Evolutionary conservation across 2,797 vertebrate genomes (phyloP).

Genomic region (Hybognathus amarus): DNA sequence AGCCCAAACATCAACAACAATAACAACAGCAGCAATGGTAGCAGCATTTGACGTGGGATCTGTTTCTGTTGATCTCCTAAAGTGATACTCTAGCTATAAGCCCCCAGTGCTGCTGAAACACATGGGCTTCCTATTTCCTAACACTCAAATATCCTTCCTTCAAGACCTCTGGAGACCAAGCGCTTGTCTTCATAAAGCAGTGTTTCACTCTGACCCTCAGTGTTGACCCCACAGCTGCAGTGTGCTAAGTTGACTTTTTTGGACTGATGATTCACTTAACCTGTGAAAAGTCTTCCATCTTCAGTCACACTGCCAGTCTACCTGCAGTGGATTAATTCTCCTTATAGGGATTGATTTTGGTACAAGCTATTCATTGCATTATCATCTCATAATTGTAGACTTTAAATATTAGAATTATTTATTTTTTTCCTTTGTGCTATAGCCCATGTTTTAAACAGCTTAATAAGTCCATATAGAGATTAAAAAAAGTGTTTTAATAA

Average conservation of each 20-base stretch:
- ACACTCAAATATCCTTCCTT: conserved; percentile 15
- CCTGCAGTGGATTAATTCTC: conserved; percentile 38
- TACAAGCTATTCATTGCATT: conserved; percentile 58
- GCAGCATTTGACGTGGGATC: conserved; percentile 82
- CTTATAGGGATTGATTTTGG: conserved; percentile 27
- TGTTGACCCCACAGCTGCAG: conserved; percentile 49
- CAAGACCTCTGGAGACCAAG: conserved; percentile 4
- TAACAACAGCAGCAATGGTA: conserved; percentile 65
- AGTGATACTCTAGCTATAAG: conserved; percentile 53
- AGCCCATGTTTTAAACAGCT: conserved; percentile 64
- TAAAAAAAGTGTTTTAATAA: conserved; percentile 28
- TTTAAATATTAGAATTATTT: conserved; percentile 77
- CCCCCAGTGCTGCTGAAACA: conserved; percentile 56
- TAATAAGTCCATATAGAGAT: conserved; percentile 59
- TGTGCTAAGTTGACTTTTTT: conserved; percentile 35
- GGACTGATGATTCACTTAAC: conserved; percentile 31
- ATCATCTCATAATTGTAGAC: conserved; percentile 53
- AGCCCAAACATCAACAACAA: conserved; percentile 77
- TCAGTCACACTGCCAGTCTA: conserved; percentile 37
- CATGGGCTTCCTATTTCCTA: not conserved
- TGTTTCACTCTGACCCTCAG: conserved; percentile 32
- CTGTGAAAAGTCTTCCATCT: conserved; percentile 48
- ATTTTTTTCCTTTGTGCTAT: conserved; percentile 67
- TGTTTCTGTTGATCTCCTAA: conserved; percentile 55
- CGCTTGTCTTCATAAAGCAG: conserved; percentile 33